Evolutionary conservation across 2,888 invertebrate species (phyloP).

Genomic region (Gandaritis pyraliata): DNA sequence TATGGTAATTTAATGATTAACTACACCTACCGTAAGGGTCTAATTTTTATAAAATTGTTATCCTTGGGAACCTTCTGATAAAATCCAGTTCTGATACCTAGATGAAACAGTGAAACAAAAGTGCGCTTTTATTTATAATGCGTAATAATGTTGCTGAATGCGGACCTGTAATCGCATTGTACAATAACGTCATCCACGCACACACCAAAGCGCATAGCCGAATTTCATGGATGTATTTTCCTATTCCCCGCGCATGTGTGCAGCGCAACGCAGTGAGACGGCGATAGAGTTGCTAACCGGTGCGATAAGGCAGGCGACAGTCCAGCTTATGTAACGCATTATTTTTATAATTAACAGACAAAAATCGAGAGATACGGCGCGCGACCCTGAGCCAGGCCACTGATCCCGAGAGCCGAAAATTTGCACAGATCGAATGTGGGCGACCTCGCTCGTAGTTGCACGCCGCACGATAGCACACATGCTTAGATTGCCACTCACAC

Average conservation of each 20-base stretch:
- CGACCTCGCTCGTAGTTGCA: slow-evolving; percentile 80
- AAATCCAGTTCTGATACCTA: too few species aligned
- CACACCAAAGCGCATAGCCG: slow-evolving; percentile 69
- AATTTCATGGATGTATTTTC: slow-evolving; percentile 82
- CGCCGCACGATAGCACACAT: slow-evolving; percentile 55
- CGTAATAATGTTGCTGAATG: slow-evolving; percentile 51
- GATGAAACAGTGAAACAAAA: not conserved
- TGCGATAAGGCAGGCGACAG: slow-evolving; percentile 53
- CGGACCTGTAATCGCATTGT: slow-evolving; percentile 82
- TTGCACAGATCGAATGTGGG: slow-evolving; percentile 84
- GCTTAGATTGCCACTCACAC: slow-evolving; percentile 50
- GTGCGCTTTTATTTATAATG: slow-evolving; percentile 4
- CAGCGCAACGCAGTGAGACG: slow-evolving; percentile 65
- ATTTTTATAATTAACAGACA: slow-evolving; percentile 85
- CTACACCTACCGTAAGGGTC: too few species aligned
- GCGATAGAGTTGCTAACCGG: slow-evolving; percentile 44
- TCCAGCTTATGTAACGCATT: slow-evolving; percentile 80
- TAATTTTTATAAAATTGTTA: too few species aligned
- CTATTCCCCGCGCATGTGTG: slow-evolving; percentile 71
- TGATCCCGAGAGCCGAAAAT: slow-evolving; percentile 80
- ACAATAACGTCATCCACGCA: slow-evolving; percentile 82
- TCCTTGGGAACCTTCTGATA: too few species aligned
- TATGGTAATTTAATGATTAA: too few species aligned
- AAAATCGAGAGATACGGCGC: slow-evolving; percentile 82
- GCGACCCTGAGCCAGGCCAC: slow-evolving; percentile 79